phyloP scores from a whole-genome alignment of 2,113 vertebrate genomes.

The Poecile atricapillus region DNA sequence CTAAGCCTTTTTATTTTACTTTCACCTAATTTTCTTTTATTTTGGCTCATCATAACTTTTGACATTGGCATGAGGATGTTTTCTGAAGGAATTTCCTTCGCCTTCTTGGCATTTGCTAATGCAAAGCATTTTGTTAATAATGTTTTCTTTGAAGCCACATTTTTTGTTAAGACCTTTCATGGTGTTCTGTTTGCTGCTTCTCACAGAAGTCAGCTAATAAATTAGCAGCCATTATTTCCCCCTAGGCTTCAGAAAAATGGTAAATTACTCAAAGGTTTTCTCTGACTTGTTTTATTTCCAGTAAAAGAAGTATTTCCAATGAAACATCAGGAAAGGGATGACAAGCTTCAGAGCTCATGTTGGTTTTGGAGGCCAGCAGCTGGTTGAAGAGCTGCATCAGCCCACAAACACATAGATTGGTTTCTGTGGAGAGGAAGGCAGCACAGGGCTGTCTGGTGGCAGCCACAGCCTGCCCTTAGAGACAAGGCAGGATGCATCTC shows the following conservation, averaged over 20 bases:
- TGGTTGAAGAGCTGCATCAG: neutral
- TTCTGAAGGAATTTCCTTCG: conserved; percentile 16
- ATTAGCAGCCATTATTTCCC: neutral
- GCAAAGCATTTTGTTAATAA: neutral
- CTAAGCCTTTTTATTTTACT: conserved; percentile 11
- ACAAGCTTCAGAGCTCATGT: neutral
- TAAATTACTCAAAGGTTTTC: neutral
- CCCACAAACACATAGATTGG: neutral
- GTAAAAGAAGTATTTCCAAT: neutral
- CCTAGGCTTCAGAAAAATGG: neutral
- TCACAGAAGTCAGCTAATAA: neutral
- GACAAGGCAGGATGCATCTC: neutral
- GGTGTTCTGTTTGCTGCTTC: neutral
- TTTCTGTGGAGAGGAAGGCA: neutral
- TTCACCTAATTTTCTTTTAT: conserved; percentile 13
- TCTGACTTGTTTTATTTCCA: conserved; percentile 1
- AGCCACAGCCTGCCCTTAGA: neutral
- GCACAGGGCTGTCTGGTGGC: neutral
- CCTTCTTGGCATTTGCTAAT: neutral
- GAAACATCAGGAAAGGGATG: neutral
- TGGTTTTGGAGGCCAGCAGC: neutral
- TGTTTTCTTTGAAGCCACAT: neutral
- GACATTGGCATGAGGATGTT: neutral
- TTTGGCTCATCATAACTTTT: neutral
- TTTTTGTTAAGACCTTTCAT: neutral